phyloP scores from a whole-genome alignment of 2,888 invertebrate species.

The Syrista parreyssii region DNA sequence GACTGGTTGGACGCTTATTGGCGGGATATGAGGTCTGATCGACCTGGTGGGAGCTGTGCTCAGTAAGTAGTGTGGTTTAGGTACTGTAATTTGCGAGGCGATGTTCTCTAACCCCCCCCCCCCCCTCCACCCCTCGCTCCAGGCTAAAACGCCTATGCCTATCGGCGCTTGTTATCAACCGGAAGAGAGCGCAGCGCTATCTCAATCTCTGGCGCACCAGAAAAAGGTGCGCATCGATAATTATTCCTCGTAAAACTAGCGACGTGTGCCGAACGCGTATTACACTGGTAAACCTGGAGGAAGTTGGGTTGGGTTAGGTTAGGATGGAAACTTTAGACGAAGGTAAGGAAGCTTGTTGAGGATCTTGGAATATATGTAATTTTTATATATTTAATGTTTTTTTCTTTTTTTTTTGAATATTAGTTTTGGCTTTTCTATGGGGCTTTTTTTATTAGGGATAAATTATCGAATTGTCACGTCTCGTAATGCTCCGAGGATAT shows the following conservation, averaged over 20 bases:
- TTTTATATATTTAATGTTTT: too few relatives aligned
- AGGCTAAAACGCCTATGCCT: slow-evolving; percentile 29
- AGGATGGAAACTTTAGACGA: too few relatives aligned
- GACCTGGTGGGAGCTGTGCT: too few relatives aligned
- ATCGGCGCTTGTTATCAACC: slow-evolving; percentile 56
- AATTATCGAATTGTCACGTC: neutral
- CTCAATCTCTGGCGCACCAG: slow-evolving; percentile 44
- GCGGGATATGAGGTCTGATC: too few relatives aligned
- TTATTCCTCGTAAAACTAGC: slow-evolving; percentile 60
- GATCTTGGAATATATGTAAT: too few relatives aligned
- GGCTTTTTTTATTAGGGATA: neutral
- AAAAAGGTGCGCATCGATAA: slow-evolving; percentile 57
- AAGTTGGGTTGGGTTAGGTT: too few relatives aligned
- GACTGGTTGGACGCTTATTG: too few relatives aligned
- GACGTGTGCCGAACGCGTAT: slow-evolving; percentile 37
- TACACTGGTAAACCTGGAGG: neutral
- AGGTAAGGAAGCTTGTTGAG: too few relatives aligned
- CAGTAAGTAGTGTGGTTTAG: too few relatives aligned
- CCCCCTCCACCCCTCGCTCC: neutral
- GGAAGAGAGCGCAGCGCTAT: slow-evolving; percentile 48
- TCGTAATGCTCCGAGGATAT: too few relatives aligned
- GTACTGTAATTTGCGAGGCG: slow-evolving; percentile 35
- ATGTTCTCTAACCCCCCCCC: slow-evolving; percentile 16
- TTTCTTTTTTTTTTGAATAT: too few relatives aligned
- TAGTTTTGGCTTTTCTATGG: too few relatives aligned